These are phyloP conservation scores for Brachylomia viminalis DNA, from an alignment of 2,888 invertebrate genomes.

Conservation along the genomic window DNA sequence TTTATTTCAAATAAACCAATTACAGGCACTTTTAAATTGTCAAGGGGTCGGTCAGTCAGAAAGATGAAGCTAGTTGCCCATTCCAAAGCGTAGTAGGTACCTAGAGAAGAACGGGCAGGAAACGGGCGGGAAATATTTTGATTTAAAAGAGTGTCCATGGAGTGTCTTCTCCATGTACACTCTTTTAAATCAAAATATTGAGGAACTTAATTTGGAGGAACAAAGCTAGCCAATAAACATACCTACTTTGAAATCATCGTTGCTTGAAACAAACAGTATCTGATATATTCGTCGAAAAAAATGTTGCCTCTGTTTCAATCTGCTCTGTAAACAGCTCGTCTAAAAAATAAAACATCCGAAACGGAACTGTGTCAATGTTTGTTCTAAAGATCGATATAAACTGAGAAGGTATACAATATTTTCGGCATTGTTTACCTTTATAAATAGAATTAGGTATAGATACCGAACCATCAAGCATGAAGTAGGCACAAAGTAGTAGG, in stretches of 20 bases:
- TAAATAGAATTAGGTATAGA: not conserved
- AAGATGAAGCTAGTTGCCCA: no score
- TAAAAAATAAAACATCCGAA: constrained; percentile 46
- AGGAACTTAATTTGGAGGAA: no score
- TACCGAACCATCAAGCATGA: not conserved
- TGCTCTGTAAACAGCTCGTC: constrained; percentile 29
- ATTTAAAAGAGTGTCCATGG: no score
- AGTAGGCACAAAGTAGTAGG: not conserved
- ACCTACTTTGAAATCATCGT: not conserved
- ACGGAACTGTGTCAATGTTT: constrained; percentile 45
- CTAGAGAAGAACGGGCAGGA: no score
- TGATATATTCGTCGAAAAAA: not conserved
- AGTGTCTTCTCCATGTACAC: no score
- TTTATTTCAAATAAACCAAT: no score
- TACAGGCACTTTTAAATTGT: no score
- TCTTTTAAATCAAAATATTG: no score
- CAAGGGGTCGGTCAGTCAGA: no score
- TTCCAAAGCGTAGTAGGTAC: no score
- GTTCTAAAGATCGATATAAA: constrained; percentile 12
- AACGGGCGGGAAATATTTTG: no score
- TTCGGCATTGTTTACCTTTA: not conserved
- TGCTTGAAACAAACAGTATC: not conserved
- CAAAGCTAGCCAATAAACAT: not conserved
- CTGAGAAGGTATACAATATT: no score
- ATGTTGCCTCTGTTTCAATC: constrained; percentile 1